Percentiles rank a stretch among this genome's conserved stretches.
Evolutionary conservation across 2,113 vertebrate genomes (phyloP).

Genomic region (Alectura lathami): DNA sequence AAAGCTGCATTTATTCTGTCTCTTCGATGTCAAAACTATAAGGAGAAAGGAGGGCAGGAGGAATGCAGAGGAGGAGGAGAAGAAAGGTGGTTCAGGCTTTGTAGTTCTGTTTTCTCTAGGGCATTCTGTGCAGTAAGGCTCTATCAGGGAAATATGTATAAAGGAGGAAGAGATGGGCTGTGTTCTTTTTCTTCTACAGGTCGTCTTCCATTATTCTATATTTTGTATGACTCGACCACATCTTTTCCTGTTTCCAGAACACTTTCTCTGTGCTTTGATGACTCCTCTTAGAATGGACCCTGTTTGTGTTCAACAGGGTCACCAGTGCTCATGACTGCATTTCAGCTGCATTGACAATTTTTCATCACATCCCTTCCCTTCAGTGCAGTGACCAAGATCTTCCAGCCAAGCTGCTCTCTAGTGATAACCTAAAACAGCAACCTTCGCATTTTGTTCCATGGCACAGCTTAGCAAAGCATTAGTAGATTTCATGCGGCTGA

Average conservation of each 20-base stretch:
- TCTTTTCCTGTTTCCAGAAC: neutral
- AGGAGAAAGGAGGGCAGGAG: neutral
- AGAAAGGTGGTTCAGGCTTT: neutral
- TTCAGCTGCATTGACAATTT: neutral
- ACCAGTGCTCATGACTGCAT: neutral
- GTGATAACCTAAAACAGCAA: neutral
- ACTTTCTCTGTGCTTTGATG: neutral
- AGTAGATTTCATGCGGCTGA: neutral
- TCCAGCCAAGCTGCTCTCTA: neutral
- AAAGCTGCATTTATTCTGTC: slow-evolving; percentile 18
- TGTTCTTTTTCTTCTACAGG: neutral
- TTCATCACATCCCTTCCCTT: neutral
- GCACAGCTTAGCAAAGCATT: neutral
- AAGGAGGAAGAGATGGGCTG: neutral
- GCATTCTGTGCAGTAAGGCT: neutral
- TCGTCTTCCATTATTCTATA: neutral
- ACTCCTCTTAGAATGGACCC: neutral
- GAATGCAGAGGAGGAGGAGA: slow-evolving; percentile 1
- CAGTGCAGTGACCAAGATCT: neutral
- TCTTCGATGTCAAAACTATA: neutral
- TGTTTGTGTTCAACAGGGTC: neutral
- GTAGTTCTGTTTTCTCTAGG: neutral
- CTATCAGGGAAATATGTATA: neutral
- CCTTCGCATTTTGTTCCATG: neutral
- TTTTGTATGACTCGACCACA: neutral